Percentiles rank a stretch among this genome's conserved stretches.
These are phyloP conservation scores for Mercenaria mercenaria DNA, from an alignment of 1,140 invertebrate genomes.

Conservation along the genomic window DNA sequence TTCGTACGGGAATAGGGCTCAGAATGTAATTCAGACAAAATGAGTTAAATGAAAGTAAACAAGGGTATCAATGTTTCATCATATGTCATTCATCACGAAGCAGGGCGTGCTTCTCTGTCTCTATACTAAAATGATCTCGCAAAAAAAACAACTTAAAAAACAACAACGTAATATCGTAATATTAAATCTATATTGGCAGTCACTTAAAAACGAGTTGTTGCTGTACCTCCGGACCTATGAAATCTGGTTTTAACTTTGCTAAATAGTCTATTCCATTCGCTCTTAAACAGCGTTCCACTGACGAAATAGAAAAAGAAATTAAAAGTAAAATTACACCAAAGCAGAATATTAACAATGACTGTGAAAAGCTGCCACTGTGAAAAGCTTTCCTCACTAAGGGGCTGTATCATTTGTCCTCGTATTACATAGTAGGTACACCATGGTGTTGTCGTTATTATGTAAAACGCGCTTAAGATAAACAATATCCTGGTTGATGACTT, in stretches of 20 bases:
- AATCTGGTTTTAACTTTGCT: neutral
- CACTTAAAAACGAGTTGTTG: too few relatives aligned
- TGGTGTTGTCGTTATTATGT: conserved; percentile 15
- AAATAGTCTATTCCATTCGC: neutral
- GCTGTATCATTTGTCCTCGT: neutral
- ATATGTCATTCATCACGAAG: too few relatives aligned
- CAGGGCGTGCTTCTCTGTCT: too few relatives aligned
- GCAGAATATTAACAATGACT: neutral
- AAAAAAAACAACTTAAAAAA: too few relatives aligned
- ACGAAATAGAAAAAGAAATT: conserved; percentile 45
- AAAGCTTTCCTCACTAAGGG: neutral
- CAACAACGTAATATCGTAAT: too few relatives aligned
- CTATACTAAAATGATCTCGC: too few relatives aligned
- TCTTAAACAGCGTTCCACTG: conserved; percentile 16
- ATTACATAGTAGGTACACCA: neutral
- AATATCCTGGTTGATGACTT: neutral
- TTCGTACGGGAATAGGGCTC: too few relatives aligned
- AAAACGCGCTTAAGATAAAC: neutral
- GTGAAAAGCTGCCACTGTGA: neutral
- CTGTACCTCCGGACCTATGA: too few relatives aligned
- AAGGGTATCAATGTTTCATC: too few relatives aligned
- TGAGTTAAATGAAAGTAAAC: too few relatives aligned
- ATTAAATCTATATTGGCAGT: too few relatives aligned
- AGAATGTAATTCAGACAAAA: too few relatives aligned
- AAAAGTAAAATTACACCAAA: conserved; percentile 19